Evolutionary conservation across 2,797 vertebrate species (phyloP), one percentile per base, ranked within the genome.

Genomic region (Atherinosoma microstoma): DNA sequence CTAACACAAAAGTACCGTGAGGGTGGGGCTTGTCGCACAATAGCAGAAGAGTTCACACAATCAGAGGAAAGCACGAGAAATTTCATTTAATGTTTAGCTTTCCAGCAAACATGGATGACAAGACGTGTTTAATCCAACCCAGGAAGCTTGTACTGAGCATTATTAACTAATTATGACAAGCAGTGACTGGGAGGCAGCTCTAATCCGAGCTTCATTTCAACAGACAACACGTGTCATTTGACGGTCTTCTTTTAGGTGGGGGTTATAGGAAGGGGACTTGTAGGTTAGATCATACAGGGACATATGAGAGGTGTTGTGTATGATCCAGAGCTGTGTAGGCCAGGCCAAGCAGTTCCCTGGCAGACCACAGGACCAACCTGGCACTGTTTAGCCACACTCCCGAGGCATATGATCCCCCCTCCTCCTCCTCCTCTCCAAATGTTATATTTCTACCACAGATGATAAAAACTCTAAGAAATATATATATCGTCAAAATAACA

Each of bases 371-470:
- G 57, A 30, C 18, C 80, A 75, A 80, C 54, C 65, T 87, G 85
- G 89, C 90, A 70, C 77, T 89, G 84, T 93, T 91, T 6, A 89
- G 83, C 80, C 78, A 87, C 88, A 87, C 85, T 84, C 84, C 82
- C 86, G 54, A 73, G 79, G 57, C 84, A 71, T 61, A 47, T 78
- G 73, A 89, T 75, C 77, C 79, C 53, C 53, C 53, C n/a, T n/a
- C 24, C 24, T 27, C 24, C 24, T 80, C 64, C 40, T 10, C 78
- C 45, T 18, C 45, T 20, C 81, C 62, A 65, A 84, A 75, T 84
- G 73, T 84, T 58, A 69, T 74, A 69, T 78, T 73, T 73, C 40
- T 67, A 58, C 42, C 34, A 58, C 66, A 70, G 32, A 82, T 58
- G 72, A 68, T 59, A 54, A 53, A 67, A 74, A 78, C 51, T 24